phyloP scores from a whole-genome alignment of 2,888 invertebrate genomes.

The Lumbricus terrestris region DNA sequence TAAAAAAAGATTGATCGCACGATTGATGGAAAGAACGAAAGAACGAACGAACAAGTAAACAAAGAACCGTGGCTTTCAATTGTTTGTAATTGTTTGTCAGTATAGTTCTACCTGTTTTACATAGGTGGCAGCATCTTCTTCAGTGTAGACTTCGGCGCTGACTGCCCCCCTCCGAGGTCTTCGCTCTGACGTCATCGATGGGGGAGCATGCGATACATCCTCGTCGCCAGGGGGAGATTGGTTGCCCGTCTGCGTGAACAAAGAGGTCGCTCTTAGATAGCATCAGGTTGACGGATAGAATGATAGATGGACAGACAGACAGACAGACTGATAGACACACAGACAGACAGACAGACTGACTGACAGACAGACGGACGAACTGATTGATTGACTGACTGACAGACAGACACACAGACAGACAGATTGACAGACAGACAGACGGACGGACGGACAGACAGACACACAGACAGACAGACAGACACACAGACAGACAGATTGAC shows the following conservation, averaged over 20 bases:
- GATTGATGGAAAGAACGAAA: background rate
- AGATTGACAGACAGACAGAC: no score
- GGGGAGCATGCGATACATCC: background rate
- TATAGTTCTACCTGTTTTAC: conserved; percentile 79
- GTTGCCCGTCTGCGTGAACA: background rate
- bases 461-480: background rate
- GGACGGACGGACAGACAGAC: background rate
- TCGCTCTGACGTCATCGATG: conserved; percentile 29
- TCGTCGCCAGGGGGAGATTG: background rate
- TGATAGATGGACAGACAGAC: background rate
- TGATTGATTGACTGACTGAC: no score
- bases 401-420: no score
- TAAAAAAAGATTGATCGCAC: no score
- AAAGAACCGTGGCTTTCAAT: background rate
- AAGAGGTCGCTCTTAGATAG: background rate
- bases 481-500: background rate
- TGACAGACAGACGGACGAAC: no score
- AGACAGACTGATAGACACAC: background rate
- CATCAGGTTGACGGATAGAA: background rate
- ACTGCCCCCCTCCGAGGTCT: conserved; percentile 83
- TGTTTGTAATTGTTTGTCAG: no score
- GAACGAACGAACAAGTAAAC: background rate
- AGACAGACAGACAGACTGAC: background rate
- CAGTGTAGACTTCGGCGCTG: conserved; percentile 94
- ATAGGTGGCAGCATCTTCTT: conserved; percentile 97